Conservation (phyloP, 1,140 invertebrate genomes). For the Drosophila orosa region DNA sequence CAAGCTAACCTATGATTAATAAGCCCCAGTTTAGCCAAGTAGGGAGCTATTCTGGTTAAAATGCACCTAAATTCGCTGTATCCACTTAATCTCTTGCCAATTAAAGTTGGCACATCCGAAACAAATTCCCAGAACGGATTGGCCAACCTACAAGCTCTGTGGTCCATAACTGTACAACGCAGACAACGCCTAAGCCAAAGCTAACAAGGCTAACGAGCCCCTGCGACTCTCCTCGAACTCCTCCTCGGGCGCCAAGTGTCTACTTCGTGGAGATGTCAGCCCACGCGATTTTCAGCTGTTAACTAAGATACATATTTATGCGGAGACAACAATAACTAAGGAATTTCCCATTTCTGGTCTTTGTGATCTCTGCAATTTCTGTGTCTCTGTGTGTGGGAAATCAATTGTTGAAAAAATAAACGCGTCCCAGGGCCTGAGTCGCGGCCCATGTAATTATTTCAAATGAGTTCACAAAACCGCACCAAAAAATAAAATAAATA, state of each 20-base stretch:
- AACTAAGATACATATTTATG: conserved; percentile 72
- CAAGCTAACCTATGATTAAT: neutral
- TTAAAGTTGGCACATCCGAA: conserved; percentile 35
- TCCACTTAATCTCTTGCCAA: conserved; percentile 25
- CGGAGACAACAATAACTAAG: conserved; percentile 53
- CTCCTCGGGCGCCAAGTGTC: conserved; percentile 9
- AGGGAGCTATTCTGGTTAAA: conserved; percentile 7
- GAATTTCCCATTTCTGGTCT: conserved; percentile 77
- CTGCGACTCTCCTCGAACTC: conserved; percentile 14
- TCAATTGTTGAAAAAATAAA: conserved; percentile 60
- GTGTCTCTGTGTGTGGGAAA: conserved; percentile 66
- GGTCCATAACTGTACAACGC: conserved; percentile 31
- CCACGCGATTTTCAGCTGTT: conserved; percentile 51
- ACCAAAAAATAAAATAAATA: conserved; percentile 26
- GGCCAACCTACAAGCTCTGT: conserved; percentile 35
- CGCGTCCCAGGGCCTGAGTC: conserved; percentile 40
- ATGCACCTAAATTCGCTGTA: conserved; percentile 10
- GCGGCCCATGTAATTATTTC: conserved; percentile 63
- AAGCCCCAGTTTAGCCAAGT: neutral
- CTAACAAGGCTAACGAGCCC: conserved; percentile 47
- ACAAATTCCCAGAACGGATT: conserved; percentile 44
- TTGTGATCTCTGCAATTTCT: conserved; percentile 59
- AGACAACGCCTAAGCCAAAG: conserved; percentile 41
- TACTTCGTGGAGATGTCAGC: conserved; percentile 14
- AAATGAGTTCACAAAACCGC: conserved; percentile 72